Conservation (phyloP, 1,140 invertebrate species). For the Bombus ignitus region DNA sequence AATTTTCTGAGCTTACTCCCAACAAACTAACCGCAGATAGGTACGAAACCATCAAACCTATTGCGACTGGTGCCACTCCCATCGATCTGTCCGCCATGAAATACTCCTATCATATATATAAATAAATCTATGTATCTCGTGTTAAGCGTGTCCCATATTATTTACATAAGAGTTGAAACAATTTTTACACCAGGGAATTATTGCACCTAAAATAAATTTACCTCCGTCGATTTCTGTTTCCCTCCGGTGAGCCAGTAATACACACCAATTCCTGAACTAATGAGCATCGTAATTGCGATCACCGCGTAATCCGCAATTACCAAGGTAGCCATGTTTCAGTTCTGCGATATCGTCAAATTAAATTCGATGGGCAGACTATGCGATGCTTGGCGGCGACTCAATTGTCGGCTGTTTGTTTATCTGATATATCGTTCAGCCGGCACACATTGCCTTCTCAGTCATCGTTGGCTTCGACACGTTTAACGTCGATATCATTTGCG, state of each 20-base stretch:
- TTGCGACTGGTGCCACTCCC: slow-evolving; percentile 90
- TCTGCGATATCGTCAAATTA: not conserved
- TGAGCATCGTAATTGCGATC: slow-evolving; percentile 83
- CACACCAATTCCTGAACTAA: slow-evolving; percentile 88
- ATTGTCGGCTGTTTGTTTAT: not conserved
- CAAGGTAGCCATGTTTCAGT: slow-evolving; percentile 60
- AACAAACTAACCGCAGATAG: slow-evolving; percentile 96
- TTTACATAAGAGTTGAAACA: not conserved
- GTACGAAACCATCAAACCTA: slow-evolving; percentile 96
- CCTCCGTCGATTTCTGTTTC: slow-evolving; percentile 91
- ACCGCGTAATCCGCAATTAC: slow-evolving; percentile 85
- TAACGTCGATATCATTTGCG: not conserved
- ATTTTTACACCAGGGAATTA: not conserved
- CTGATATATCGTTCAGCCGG: not conserved
- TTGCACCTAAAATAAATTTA: slow-evolving; percentile 68
- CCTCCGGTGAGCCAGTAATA: slow-evolving; percentile 92
- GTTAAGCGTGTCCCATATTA: not conserved
- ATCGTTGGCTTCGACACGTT: not conserved
- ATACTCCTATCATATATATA: slow-evolving; percentile 86
- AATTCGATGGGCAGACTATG: not conserved
- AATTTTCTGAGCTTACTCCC: slow-evolving; percentile 94
- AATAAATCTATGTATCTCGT: no score
- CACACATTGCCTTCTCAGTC: not conserved
- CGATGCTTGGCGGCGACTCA: not conserved
- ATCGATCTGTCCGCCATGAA: slow-evolving; percentile 91